Evolutionary conservation across 2,113 vertebrate species (phyloP).

Genomic region (Phyllostomus discolor): DNA sequence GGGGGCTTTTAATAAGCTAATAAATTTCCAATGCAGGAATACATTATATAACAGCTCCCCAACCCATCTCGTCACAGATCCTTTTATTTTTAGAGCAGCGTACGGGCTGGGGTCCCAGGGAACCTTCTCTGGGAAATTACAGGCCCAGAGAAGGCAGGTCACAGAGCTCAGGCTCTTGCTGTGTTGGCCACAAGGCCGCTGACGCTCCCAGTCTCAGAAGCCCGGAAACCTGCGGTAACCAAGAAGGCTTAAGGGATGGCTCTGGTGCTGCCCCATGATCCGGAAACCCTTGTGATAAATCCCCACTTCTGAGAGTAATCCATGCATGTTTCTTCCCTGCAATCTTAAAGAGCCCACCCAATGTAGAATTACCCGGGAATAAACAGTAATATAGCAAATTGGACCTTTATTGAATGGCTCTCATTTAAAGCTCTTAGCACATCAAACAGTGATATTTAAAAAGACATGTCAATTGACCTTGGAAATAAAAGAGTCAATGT

Average conservation of each 20-base stretch:
- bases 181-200: neutral
- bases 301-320: neutral
- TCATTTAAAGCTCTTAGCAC: constrained; percentile 68
- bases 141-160: neutral
- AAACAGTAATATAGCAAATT: constrained; percentile 64
- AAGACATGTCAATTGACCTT: constrained; percentile 68
- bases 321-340: neutral
- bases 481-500: constrained; percentile 65
- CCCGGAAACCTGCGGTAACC: neutral
- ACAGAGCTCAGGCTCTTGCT: neutral
- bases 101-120: neutral
- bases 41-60: neutral
- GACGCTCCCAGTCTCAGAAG: rapidly evolving
- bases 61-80: neutral
- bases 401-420: constrained; percentile 56
- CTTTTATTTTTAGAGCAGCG: neutral
- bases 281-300: neutral
- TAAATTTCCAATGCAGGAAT: neutral
- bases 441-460: constrained; percentile 64
- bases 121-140: neutral
- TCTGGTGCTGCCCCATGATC: neutral
- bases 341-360: constrained; percentile 42
- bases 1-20: neutral
- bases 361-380: constrained; percentile 53
- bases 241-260: neutral